Evolutionary conservation across 2,797 vertebrate species (phyloP).

Genomic region (Thalassophryne amazonica): DNA sequence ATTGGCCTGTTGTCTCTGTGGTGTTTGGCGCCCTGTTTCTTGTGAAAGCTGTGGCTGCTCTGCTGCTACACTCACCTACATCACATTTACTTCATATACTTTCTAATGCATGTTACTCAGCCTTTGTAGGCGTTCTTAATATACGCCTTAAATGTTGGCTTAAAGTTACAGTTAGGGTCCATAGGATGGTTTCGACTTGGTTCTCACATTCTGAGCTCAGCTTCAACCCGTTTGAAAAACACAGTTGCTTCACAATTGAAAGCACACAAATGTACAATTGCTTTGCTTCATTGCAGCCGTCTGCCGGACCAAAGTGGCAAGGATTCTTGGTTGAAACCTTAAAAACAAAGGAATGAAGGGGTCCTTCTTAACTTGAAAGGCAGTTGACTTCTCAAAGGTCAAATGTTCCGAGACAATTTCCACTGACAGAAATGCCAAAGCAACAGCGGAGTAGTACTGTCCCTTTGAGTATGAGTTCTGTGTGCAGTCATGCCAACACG

Average conservation of each 20-base stretch:
- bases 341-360: constrained; percentile 46
- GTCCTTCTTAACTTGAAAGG: constrained; percentile 55
- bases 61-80: too few species aligned
- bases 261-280: constrained; percentile 17
- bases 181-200: too few species aligned
- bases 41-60: too few species aligned
- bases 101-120: too few species aligned
- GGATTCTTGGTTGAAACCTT: constrained; percentile 44
- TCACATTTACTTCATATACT: too few species aligned
- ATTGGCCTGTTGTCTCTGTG: too few species aligned
- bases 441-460: constrained; percentile 48
- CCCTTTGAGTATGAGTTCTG: constrained; percentile 35
- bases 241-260: constrained; percentile 5
- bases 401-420: constrained; percentile 67
- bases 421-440: constrained; percentile 56
- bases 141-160: too few species aligned
- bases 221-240: constrained; percentile 1
- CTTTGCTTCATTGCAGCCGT: constrained; percentile 1
- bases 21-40: too few species aligned
- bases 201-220: neutral
- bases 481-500: constrained; percentile 12
- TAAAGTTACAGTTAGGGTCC: too few species aligned
- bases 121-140: too few species aligned
- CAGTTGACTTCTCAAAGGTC: constrained; percentile 46
- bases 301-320: constrained; percentile 11